A percentile compares a stretch with the other conserved stretches of the same genome.
These are phyloP conservation scores for Cosmia pyralina DNA, from an alignment of 2,888 invertebrate species.

Conservation along the genomic window DNA sequence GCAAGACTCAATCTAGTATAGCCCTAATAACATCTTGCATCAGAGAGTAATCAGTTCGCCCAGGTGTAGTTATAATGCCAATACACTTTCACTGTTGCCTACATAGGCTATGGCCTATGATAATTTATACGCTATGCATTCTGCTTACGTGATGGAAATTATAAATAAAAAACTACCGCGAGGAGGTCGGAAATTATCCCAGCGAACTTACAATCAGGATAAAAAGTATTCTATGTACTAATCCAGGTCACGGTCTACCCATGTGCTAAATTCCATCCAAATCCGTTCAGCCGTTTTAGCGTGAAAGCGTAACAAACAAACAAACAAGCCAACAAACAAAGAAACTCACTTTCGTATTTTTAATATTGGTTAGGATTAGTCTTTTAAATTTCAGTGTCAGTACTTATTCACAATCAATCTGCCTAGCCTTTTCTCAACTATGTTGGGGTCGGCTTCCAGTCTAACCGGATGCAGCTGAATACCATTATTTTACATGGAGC, in stretches of 20 bases:
- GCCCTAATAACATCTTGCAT: conserved; percentile 21
- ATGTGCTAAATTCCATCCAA: too few relatives aligned
- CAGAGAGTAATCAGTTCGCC: conserved; percentile 4
- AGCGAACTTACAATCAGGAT: too few relatives aligned
- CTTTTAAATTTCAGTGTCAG: background rate
- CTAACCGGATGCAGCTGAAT: too few relatives aligned
- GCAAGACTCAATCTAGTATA: background rate
- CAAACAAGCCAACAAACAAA: too few relatives aligned
- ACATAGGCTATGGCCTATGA: background rate
- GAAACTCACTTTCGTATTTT: background rate
- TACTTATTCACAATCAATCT: too few relatives aligned
- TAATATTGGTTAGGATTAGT: background rate
- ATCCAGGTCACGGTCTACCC: too few relatives aligned
- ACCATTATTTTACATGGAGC: too few relatives aligned
- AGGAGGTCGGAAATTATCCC: too few relatives aligned
- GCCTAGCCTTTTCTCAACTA: too few relatives aligned
- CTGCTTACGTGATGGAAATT: background rate
- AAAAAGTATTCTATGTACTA: too few relatives aligned
- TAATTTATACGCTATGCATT: too few relatives aligned
- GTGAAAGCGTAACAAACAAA: background rate
- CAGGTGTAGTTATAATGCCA: background rate
- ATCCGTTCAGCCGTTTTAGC: background rate
- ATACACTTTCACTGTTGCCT: conserved; percentile 24
- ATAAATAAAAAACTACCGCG: background rate
- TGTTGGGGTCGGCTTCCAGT: too few relatives aligned